phyloP scores from a whole-genome alignment of 35 echinoderm and acorn worm species.

The Diadema setosum region DNA sequence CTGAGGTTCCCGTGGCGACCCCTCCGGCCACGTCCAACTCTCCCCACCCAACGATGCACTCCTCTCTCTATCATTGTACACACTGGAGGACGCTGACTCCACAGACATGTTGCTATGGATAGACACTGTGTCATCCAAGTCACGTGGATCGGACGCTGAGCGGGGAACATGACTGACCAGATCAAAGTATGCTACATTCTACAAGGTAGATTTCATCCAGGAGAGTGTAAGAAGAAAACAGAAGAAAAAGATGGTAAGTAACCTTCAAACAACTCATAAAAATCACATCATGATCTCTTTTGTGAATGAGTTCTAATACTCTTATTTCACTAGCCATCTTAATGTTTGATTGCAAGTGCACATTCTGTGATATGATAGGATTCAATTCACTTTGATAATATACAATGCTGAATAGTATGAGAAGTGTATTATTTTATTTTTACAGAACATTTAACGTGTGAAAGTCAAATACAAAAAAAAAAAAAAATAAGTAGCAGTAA shows the following conservation, averaged over 20 bases:
- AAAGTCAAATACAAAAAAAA: too few species aligned
- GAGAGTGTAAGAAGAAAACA: too few species aligned
- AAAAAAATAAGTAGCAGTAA: too few species aligned
- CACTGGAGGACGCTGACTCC: background rate
- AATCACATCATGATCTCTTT: background rate
- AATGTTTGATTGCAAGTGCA: too few species aligned
- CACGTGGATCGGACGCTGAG: constrained; percentile 51
- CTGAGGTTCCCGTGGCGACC: background rate
- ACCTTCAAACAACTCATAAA: too few species aligned
- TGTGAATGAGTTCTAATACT: background rate
- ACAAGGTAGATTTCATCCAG: background rate
- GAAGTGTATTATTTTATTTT: too few species aligned
- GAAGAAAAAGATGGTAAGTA: too few species aligned
- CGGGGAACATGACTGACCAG: constrained; percentile 91
- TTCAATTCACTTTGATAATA: too few species aligned
- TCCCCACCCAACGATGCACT: background rate
- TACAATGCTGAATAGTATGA: too few species aligned
- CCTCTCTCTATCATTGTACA: background rate
- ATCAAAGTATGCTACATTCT: constrained; percentile 97
- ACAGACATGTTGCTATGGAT: constrained; percentile 29
- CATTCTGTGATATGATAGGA: too few species aligned
- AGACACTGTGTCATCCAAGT: constrained; percentile 40
- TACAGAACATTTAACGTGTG: too few species aligned
- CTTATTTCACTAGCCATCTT: too few species aligned
- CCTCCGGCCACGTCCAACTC: background rate